Percentiles rank a stretch among this genome's conserved stretches.
phyloP scores from a whole-genome alignment of 2,888 invertebrate species.

The Terebella lapidaria region DNA sequence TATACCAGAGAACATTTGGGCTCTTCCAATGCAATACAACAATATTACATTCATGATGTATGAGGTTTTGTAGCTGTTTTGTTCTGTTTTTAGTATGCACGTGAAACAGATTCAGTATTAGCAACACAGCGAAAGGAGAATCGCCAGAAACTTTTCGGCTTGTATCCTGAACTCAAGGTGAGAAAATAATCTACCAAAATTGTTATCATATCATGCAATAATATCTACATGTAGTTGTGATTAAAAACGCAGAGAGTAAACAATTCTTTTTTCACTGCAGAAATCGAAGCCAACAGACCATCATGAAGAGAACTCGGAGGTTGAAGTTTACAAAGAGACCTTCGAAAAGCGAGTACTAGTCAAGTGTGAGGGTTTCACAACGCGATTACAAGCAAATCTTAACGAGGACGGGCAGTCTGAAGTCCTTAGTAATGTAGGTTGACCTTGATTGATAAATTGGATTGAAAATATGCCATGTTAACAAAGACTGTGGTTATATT shows the following conservation, averaged over 20 bases:
- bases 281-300: neutral
- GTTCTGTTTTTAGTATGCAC: slow-evolving; percentile 61
- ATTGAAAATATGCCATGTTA: no score
- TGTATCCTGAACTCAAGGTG: slow-evolving; percentile 55
- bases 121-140: slow-evolving; percentile 75
- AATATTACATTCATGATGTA: no score
- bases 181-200: no score
- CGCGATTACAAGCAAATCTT: slow-evolving; percentile 76
- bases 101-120: slow-evolving; percentile 84
- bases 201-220: no score
- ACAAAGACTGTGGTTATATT: no score
- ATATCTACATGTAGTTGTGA: no score
- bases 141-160: slow-evolving; percentile 72
- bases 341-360: slow-evolving; percentile 81
- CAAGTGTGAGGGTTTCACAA: slow-evolving; percentile 76
- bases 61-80: no score
- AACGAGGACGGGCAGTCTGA: slow-evolving; percentile 69
- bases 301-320: slow-evolving; percentile 34
- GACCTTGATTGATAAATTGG: no score
- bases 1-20: no score
- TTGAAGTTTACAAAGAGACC: slow-evolving; percentile 66
- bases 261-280: neutral
- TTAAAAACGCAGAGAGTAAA: no score
- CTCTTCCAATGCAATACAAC: no score
- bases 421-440: slow-evolving; percentile 42